Evolutionary conservation across 2,888 invertebrate genomes (phyloP).

Genomic region (Diadegma fenestrale): DNA sequence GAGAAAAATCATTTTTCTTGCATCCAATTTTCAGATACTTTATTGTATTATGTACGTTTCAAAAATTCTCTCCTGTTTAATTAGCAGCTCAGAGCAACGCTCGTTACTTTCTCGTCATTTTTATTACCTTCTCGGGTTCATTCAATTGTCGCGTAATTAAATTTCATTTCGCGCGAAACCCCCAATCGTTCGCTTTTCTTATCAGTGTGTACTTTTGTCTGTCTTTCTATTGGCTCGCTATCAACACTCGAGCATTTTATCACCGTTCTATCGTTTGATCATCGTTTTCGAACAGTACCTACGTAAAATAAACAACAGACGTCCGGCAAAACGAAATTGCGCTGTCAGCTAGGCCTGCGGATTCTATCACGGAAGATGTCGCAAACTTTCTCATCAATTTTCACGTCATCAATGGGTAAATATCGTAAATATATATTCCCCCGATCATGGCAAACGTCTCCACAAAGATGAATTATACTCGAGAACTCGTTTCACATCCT

Average conservation of each 20-base stretch:
- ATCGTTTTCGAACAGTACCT: neutral
- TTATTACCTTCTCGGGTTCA: neutral
- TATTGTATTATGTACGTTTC: neutral
- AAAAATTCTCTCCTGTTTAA: neutral
- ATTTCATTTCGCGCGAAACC: neutral
- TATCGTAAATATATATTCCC: no score
- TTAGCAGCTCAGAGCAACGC: no score
- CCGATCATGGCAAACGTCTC: neutral
- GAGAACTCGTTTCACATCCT: neutral
- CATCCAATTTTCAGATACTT: neutral
- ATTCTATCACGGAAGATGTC: constrained; percentile 66
- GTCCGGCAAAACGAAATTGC: constrained; percentile 23
- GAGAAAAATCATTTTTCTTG: neutral
- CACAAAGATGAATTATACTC: neutral
- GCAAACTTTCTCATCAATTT: constrained; percentile 73
- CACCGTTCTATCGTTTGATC: neutral
- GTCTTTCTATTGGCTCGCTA: neutral
- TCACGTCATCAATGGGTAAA: constrained; percentile 71
- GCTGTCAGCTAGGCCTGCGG: constrained; percentile 17
- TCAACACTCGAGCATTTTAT: neutral
- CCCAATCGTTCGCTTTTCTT: neutral
- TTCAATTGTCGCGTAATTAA: neutral
- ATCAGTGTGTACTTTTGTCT: neutral
- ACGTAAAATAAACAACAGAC: constrained; percentile 24
- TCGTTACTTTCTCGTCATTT: neutral